Conservation (phyloP, 1,140 invertebrate species). For the Fragariocoptes setiger region DNA sequence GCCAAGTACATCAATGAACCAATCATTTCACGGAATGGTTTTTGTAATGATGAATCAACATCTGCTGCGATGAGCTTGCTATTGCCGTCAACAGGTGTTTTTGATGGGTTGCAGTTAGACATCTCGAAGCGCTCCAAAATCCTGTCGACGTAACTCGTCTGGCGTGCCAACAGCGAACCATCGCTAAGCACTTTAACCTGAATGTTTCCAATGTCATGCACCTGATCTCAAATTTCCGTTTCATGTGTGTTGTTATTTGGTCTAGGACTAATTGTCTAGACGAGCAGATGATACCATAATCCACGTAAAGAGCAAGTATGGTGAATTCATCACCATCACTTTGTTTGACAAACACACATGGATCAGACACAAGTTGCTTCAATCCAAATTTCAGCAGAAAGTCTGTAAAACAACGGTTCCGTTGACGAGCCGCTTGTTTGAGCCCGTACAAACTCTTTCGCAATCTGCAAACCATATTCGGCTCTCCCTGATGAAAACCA, state of each 20-base stretch:
- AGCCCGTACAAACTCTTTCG: slow-evolving; percentile 11
- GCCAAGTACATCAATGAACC: slow-evolving; percentile 17
- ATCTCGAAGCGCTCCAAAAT: slow-evolving; percentile 12
- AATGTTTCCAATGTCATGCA: background rate
- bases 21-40: slow-evolving; percentile 11
- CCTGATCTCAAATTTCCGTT: slow-evolving; percentile 11
- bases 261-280: background rate
- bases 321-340: background rate
- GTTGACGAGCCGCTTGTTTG: slow-evolving; percentile 10
- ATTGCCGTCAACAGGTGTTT: slow-evolving; percentile 13
- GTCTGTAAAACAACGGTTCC: slow-evolving; percentile 8
- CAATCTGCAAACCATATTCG: slow-evolving; percentile 6
- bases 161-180: background rate
- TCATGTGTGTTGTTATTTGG: background rate
- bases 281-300: slow-evolving; percentile 18
- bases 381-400: slow-evolving; percentile 2
- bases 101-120: slow-evolving; percentile 11
- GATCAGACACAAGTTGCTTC: slow-evolving; percentile 2
- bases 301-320: slow-evolving; percentile 18
- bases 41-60: background rate
- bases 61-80: slow-evolving; percentile 7
- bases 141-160: background rate
- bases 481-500: slow-evolving; percentile 6
- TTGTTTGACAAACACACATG: slow-evolving; percentile 1
- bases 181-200: slow-evolving; percentile 4